Conservation (phyloP, 1,140 invertebrate genomes). For the Brachionus sp. region DNA sequence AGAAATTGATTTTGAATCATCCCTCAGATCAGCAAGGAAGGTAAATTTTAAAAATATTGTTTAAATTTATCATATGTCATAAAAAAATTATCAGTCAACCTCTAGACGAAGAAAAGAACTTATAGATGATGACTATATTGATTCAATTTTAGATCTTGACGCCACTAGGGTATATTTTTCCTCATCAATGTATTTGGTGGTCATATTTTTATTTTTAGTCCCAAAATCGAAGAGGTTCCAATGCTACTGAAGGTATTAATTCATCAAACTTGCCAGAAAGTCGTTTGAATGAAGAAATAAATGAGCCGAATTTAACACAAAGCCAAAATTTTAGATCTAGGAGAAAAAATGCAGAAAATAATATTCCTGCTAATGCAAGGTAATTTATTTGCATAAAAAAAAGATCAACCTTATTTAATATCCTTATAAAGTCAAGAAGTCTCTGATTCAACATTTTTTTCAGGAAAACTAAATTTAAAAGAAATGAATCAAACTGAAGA, state of each 20-base stretch:
- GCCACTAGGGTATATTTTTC: not conserved
- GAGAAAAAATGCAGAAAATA: not conserved
- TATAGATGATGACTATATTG: not conserved
- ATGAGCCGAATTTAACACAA: not conserved
- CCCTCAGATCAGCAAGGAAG: not conserved
- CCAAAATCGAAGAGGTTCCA: not conserved
- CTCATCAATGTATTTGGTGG: not conserved
- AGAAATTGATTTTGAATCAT: slow-evolving; percentile 13
- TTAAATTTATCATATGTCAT: not conserved
- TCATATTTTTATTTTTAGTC: not conserved
- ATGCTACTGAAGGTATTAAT: not conserved
- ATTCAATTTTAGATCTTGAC: not conserved
- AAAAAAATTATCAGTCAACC: not conserved
- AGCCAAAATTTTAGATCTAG: slow-evolving; percentile 4
- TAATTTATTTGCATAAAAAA: not conserved
- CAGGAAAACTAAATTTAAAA: slow-evolving; percentile 25
- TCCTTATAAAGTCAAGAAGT: not conserved
- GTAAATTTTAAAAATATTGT: not conserved
- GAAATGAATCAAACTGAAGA: slow-evolving; percentile 21
- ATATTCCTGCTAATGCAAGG: not conserved
- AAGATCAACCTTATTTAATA: not conserved
- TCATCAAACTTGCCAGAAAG: not conserved
- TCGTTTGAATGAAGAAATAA: not conserved
- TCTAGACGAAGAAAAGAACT: slow-evolving; percentile 23
- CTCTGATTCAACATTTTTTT: not conserved